These are phyloP conservation scores for Tiliacea citrago DNA, from an alignment of 2,888 invertebrate genomes.

Conservation along the genomic window DNA sequence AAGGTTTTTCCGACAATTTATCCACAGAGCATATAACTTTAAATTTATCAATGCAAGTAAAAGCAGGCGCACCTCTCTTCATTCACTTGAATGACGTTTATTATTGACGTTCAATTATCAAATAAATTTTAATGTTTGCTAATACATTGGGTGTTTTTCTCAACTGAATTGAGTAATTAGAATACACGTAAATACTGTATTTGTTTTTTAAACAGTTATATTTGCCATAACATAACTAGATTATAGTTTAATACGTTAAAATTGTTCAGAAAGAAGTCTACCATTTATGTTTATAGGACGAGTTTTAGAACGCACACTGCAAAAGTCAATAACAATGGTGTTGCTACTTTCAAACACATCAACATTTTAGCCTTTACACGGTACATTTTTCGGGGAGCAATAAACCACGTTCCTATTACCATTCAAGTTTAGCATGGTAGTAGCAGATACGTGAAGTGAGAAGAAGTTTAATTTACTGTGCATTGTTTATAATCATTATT, in stretches of 20 bases:
- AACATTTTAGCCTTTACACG: background rate
- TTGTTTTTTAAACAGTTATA: background rate
- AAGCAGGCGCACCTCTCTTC: conserved; percentile 72
- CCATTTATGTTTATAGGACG: background rate
- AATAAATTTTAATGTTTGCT: background rate
- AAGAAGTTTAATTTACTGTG: too few species aligned
- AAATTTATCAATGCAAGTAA: conserved; percentile 65
- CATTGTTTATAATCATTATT: too few species aligned
- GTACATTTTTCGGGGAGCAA: background rate
- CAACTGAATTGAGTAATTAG: background rate
- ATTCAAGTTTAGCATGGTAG: background rate
- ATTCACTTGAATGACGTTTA: conserved; percentile 65
- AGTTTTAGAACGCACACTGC: conserved; percentile 41
- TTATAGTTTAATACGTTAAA: background rate
- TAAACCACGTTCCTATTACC: background rate
- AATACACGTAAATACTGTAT: background rate
- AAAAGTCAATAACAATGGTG: conserved; percentile 54
- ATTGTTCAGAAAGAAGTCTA: background rate
- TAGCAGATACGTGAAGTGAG: too few species aligned
- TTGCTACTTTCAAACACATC: conserved; percentile 5
- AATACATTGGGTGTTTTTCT: background rate
- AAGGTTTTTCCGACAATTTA: conserved; percentile 76
- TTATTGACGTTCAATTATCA: conserved; percentile 48
- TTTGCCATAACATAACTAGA: accelerated
- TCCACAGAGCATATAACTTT: too few species aligned